Base-by-base conservation (phyloP, 1,140 invertebrate genomes). In the Drosophila willistoni region DNA sequence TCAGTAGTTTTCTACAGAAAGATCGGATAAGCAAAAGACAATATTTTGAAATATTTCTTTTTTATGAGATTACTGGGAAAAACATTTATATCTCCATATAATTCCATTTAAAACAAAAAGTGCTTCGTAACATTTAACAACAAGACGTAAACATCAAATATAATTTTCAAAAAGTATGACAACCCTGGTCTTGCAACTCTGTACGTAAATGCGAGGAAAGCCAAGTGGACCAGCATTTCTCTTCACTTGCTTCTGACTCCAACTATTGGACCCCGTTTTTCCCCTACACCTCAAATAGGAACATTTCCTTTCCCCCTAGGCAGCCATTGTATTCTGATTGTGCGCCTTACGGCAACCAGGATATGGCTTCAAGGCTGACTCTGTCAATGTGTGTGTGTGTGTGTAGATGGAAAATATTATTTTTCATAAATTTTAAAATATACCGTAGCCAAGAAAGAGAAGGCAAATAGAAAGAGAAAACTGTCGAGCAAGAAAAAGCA, bases 361-460 rank as follows among this genome's bases (percentile, higher is more conserved):
- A 47, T 51, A 51, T 62, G 64, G 65, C 73, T 75, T 29, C 73
- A 76, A 73, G 73, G 66, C 71, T 61, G 34, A 54, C 36, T 55
- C 33, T 34, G 29, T 12, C 22, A 14, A 41, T 60, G n/a, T 41
- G 14, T n/a, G 7, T 42, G 19, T 74, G 81, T 73, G 42, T 69
- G 55, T 36, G 55, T 55, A 81, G 73, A 90, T 90, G 86, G 86
- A 86, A 90, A 90, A 90, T 90, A 90, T 90, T 84, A 90, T 90
- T 90, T 89, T 90, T 90, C 85, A 90, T 90, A 90, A 90, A 90
- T 90, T 90, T 90, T 90, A 89, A 89, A 87, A 87, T 87, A 87
- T 86, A 86, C 79, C 72, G 64, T 17, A 25, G 36, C 39, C 62
- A 55, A 64, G 56, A 64, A 59, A 51, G n/a, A 70, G 42, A 64